Base-by-base conservation (phyloP, 2,888 invertebrate species). In the Cataglyphis albicans region DNA sequence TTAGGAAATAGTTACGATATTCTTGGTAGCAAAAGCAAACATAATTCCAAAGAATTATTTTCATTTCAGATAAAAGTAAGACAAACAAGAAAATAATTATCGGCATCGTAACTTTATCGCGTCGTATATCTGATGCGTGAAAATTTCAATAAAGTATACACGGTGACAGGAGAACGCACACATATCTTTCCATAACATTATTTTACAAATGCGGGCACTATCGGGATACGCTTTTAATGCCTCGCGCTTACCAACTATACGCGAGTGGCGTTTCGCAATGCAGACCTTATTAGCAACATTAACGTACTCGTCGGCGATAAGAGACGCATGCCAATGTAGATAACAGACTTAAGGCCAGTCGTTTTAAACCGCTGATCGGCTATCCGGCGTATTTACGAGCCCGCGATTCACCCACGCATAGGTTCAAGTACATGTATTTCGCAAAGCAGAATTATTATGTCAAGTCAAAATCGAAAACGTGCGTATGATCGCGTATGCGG, bases 321-420 rank as follows among this genome's bases (percentile, higher is more conserved):
- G 68, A 21, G 67, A 12, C 44, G 59, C 59, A 44, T 38, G 44
- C 70, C 70, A 18, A 32, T 35, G 25, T 35, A 61, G 44, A 70
- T 80, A 80, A 67, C n/a, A 57, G 7, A 68, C 57, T 32, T 78
- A 38, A 78, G 32, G 41, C 21, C 68, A 32, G 12, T 21, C 70
- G 70, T 32, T 80, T 70, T 32, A 32, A 70, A 21, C 57, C 25
- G 5, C n/a, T 41, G 52, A 68, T n/a, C 57, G 68, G 18, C 70
- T n/a, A n/a, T 52, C 29, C 68, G 18, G 12, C n/a, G 32, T 44
- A 12, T 55, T 67, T 25, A 57, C 63, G 63, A 48, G 80, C 78
- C 78, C 81, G 76, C 67, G 75, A 84, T 86, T 82, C 86, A 82
- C 81, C 86, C 85, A 88, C 85, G 84, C 78, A 52, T 18, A 48